Conservation (phyloP, 2,113 vertebrate species). For the Pachyramphus minor region DNA sequence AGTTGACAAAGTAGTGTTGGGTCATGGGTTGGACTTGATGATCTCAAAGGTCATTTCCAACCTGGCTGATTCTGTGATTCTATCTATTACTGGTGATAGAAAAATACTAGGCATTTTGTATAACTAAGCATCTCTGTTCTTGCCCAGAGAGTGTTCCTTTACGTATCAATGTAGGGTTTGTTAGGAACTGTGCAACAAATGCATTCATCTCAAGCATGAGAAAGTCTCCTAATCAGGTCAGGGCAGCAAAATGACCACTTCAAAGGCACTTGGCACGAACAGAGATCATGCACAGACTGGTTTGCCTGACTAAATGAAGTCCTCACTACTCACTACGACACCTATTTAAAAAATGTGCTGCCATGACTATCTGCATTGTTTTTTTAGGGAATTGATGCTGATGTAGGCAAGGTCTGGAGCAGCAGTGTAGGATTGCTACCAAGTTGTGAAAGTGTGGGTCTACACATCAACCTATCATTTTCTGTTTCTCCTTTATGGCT, state of each 20-base stretch:
- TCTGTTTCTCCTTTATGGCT: background rate
- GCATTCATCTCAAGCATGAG: background rate
- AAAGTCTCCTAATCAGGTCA: background rate
- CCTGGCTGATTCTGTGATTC: too few species aligned
- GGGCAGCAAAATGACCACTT: conserved; percentile 26
- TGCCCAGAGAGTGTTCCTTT: background rate
- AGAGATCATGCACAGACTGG: background rate
- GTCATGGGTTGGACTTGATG: too few species aligned
- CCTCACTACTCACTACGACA: background rate
- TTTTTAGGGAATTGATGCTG: background rate
- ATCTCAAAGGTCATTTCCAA: too few species aligned
- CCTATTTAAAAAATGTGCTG: background rate
- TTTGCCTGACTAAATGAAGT: background rate
- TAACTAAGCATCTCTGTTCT: background rate
- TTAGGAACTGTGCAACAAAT: background rate
- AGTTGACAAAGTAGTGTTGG: too few species aligned
- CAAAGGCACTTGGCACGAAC: conserved; percentile 6
- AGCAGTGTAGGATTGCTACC: background rate
- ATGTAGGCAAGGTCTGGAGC: background rate
- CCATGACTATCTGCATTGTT: background rate
- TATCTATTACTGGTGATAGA: background rate
- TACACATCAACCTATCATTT: background rate
- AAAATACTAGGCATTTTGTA: too few species aligned
- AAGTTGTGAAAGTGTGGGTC: background rate
- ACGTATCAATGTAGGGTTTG: background rate